Evolutionary conservation across 2,113 vertebrate genomes (phyloP).

Genomic region (Pogona vitticeps): DNA sequence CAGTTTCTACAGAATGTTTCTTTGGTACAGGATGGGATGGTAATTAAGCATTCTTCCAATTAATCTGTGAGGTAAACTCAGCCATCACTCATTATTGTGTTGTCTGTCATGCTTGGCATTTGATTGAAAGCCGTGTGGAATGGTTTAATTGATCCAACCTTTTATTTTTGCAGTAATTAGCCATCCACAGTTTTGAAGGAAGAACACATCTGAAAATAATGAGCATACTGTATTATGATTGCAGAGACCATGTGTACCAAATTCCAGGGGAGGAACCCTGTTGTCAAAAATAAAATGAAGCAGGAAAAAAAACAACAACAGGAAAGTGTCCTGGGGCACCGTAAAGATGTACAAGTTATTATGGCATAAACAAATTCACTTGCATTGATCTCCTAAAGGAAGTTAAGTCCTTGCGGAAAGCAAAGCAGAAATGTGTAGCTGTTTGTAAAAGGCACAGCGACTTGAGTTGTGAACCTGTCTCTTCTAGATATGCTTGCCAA

Average conservation of each 20-base stretch:
- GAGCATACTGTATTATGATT: fast-evolving
- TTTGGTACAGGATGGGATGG: constrained; percentile 49
- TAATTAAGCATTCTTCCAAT: constrained; percentile 32
- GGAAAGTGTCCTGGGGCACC: background rate
- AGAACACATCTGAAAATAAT: constrained; percentile 6
- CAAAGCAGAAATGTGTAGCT: background rate
- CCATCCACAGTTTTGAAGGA: constrained; percentile 32
- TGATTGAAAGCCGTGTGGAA: constrained; percentile 46
- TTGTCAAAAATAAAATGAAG: background rate
- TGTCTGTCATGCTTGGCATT: constrained; percentile 48
- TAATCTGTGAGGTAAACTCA: constrained; percentile 40
- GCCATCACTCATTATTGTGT: constrained; percentile 48
- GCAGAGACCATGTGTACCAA: background rate
- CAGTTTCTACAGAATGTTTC: constrained; percentile 17
- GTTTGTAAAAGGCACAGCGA: background rate
- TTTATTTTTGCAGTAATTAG: constrained; percentile 48
- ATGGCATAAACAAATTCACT: background rate
- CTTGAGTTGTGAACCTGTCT: too few species aligned
- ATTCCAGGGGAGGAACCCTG: background rate
- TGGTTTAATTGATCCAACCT: constrained; percentile 55
- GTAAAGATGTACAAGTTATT: background rate
- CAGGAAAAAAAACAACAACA: too few species aligned
- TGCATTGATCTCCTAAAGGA: background rate
- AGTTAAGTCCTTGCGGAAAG: background rate
- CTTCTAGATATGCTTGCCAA: background rate